A percentile compares a stretch with the other conserved stretches of the same genome.
phyloP scores from a whole-genome alignment of 2,888 invertebrate genomes.

The Vannuccia rotundouncinata region DNA sequence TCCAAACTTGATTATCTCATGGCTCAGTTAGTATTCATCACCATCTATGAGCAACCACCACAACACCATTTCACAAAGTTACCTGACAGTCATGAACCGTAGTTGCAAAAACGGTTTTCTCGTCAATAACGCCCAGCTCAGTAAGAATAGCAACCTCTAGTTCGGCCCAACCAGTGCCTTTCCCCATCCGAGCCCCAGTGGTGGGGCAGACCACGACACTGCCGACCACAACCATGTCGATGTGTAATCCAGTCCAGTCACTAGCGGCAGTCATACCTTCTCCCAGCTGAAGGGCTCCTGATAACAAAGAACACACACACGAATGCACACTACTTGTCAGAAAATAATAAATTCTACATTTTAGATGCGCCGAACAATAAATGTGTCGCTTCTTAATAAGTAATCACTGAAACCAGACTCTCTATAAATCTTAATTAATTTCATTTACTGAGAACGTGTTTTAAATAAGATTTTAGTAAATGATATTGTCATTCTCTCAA shows the following conservation, averaged over 20 bases:
- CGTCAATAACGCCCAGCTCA: conserved; percentile 28
- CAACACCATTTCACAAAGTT: too few relatives aligned
- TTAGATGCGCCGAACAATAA: too few relatives aligned
- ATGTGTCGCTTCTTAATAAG: too few relatives aligned
- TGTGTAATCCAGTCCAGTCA: conserved; percentile 27
- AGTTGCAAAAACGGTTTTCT: conserved; percentile 33
- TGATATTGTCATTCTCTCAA: too few relatives aligned
- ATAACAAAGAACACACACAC: background rate
- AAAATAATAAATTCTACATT: too few relatives aligned
- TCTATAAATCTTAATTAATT: too few relatives aligned
- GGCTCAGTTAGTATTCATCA: too few relatives aligned
- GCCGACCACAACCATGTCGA: conserved; percentile 34
- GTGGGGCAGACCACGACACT: conserved; percentile 34
- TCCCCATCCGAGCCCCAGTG: conserved; percentile 36
- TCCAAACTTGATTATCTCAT: too few relatives aligned
- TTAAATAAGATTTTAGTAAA: too few relatives aligned
- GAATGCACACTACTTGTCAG: background rate
- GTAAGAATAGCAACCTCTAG: conserved; percentile 32
- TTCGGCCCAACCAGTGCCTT: conserved; percentile 36
- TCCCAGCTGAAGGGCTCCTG: conserved; percentile 33
- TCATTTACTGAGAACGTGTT: too few relatives aligned
- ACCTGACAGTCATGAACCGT: conserved; percentile 36
- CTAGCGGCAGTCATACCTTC: background rate
- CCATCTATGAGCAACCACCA: too few relatives aligned
- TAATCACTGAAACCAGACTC: too few relatives aligned